A percentile compares a stretch with the other conserved stretches of the same genome.
Conservation (phyloP, 1,140 invertebrate species). For the Globodera rostochiensis region DNA sequence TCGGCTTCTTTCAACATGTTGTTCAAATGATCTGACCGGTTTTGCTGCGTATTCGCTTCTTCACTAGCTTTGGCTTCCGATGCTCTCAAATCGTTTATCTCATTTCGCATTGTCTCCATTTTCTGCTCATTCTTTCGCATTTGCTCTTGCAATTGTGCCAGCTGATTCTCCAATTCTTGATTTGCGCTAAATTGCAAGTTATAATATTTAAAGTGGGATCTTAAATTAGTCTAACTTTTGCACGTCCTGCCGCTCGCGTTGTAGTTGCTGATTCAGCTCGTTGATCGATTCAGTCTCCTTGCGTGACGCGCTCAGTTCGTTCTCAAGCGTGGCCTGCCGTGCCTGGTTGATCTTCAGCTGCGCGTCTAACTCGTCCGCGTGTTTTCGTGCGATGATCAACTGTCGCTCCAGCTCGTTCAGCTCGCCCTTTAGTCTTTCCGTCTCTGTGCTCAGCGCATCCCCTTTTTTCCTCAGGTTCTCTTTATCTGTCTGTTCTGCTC, state of each 20-base stretch:
- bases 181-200: conserved; percentile 52
- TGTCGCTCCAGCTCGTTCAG: conserved; percentile 60
- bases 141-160: conserved; percentile 55
- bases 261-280: conserved; percentile 60
- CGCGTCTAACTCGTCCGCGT: conserved; percentile 64
- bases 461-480: conserved; percentile 46
- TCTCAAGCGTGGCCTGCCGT: conserved; percentile 55
- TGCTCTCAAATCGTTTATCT: conserved; percentile 46
- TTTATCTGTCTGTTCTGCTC: conserved; percentile 46
- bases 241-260: conserved; percentile 61
- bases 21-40: conserved; percentile 50
- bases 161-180: conserved; percentile 57
- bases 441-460: conserved; percentile 49
- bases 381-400: conserved; percentile 56
- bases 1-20: conserved; percentile 60
- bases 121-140: conserved; percentile 63
- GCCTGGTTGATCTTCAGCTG: conserved; percentile 62
- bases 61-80: conserved; percentile 55
- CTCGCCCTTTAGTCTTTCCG: conserved; percentile 57
- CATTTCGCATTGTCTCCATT: conserved; percentile 58
- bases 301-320: conserved; percentile 51
- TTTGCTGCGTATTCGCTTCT: conserved; percentile 52
- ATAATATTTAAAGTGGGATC: not conserved
- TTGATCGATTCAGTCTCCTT: conserved; percentile 61
- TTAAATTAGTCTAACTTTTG: conserved; percentile 45